These are phyloP conservation scores for Trachythela sp. DNA, from an alignment of 64 coral and sea anemone genomes.

Conservation along the genomic window DNA sequence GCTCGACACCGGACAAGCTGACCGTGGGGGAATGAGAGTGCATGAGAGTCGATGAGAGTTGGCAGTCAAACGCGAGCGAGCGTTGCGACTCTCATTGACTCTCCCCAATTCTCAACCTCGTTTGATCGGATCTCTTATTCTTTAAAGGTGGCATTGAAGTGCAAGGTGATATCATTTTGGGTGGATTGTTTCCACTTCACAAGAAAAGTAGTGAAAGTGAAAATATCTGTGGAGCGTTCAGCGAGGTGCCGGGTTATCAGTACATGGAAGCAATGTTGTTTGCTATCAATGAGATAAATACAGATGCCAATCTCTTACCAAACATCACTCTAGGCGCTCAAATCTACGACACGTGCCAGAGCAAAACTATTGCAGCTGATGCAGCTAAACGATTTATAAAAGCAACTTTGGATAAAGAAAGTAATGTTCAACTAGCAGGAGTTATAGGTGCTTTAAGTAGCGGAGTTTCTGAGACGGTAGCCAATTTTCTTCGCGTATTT, in stretches of 20 bases:
- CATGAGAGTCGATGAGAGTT: too few relatives aligned
- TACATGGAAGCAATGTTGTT: slow-evolving; percentile 11
- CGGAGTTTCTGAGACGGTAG: background rate
- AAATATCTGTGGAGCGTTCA: background rate
- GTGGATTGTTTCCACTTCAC: slow-evolving; percentile 8
- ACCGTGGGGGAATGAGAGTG: too few relatives aligned
- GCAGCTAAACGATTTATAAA: background rate
- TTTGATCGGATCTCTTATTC: background rate
- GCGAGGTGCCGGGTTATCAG: background rate
- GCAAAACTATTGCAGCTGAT: background rate
- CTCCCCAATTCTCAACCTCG: too few relatives aligned
- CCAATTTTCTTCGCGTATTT: background rate
- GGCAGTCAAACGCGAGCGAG: too few relatives aligned
- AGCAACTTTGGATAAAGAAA: background rate
- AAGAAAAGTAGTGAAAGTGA: background rate
- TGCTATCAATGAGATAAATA: background rate
- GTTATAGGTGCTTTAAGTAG: background rate
- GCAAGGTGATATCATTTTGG: background rate
- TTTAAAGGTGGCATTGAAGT: background rate
- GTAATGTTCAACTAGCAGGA: background rate
- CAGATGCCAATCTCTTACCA: background rate
- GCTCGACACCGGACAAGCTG: too few relatives aligned
- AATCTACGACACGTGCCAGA: background rate
- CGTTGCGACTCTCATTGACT: too few relatives aligned
- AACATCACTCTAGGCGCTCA: background rate